Evolutionary conservation across 2,797 vertebrate genomes (phyloP).

Genomic region (Triplophysa bombifrons): DNA sequence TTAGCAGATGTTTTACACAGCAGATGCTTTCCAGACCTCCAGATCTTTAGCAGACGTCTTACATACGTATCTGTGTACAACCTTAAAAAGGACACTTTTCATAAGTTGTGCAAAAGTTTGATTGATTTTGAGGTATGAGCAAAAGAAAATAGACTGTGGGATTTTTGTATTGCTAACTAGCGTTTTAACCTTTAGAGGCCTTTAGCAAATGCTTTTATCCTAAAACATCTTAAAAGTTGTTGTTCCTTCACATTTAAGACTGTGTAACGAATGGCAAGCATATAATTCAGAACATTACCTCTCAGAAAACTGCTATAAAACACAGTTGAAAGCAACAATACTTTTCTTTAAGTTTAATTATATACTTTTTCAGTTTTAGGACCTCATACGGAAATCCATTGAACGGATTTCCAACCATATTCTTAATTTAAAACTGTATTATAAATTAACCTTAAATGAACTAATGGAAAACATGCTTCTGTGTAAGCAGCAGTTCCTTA

Average conservation of each 20-base stretch:
- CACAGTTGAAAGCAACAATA: too few species aligned
- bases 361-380: neutral
- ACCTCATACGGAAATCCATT: neutral
- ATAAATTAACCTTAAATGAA: neutral
- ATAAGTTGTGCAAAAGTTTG: neutral
- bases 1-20: too few species aligned
- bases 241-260: neutral
- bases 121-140: neutral
- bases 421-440: neutral
- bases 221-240: too few species aligned
- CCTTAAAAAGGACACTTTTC: neutral
- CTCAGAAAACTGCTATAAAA: too few species aligned
- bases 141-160: neutral
- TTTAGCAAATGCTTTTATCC: neutral
- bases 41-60: too few species aligned
- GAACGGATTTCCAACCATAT: neutral
- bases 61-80: too few species aligned
- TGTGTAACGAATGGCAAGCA: neutral
- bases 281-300: too few species aligned
- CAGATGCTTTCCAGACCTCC: too few species aligned
- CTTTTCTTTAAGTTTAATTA: too few species aligned
- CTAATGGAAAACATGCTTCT: constrained; percentile 44
- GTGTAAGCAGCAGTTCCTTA: constrained; percentile 49
- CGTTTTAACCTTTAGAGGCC: neutral
- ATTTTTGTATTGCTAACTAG: neutral